A percentile compares a stretch with the other conserved stretches of the same genome.
Conservation (phyloP, 2,888 invertebrate species). For the Mellilla xanthometata region DNA sequence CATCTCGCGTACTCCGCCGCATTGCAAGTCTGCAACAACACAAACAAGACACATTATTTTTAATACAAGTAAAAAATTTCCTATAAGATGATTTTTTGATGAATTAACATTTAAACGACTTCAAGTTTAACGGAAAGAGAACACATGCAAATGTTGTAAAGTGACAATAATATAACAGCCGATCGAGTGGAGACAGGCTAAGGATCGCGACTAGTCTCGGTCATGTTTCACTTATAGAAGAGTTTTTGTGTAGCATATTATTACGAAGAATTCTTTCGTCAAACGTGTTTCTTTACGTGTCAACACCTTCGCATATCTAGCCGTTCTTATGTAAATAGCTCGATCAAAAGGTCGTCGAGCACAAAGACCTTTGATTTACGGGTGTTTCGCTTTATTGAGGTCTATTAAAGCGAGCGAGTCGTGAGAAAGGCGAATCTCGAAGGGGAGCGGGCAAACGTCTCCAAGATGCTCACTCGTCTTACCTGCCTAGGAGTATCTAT, state of each 20-base stretch:
- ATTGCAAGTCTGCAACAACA: conserved; percentile 85
- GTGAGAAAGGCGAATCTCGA: conserved; percentile 68
- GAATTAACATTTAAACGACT: conserved; percentile 34
- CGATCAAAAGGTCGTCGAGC: conserved; percentile 64
- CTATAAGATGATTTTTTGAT: conserved; percentile 39
- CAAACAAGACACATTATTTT: conserved; percentile 11
- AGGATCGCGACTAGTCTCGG: conserved; percentile 45
- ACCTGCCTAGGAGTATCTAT: conserved; percentile 28
- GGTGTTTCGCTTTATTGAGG: conserved; percentile 67
- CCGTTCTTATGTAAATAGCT: conserved; percentile 73
- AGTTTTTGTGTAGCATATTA: conserved; percentile 37
- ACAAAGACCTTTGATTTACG: conserved; percentile 78
- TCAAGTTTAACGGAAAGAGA: conserved; percentile 36
- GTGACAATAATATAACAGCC: conserved; percentile 50
- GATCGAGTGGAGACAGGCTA: conserved; percentile 43
- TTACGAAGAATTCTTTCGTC: conserved; percentile 34
- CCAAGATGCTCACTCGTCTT: conserved; percentile 49
- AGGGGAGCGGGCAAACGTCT: conserved; percentile 57
- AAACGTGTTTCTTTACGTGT: conserved; percentile 71
- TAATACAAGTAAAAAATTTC: conserved; percentile 35
- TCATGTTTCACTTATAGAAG: conserved; percentile 47
- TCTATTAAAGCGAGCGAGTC: conserved; percentile 70
- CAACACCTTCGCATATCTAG: conserved; percentile 79
- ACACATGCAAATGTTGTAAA: conserved; percentile 39
- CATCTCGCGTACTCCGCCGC: conserved; percentile 87